Evolutionary conservation across 1,140 invertebrate genomes (phyloP).

Genomic region (Zaprionus vittiger): DNA sequence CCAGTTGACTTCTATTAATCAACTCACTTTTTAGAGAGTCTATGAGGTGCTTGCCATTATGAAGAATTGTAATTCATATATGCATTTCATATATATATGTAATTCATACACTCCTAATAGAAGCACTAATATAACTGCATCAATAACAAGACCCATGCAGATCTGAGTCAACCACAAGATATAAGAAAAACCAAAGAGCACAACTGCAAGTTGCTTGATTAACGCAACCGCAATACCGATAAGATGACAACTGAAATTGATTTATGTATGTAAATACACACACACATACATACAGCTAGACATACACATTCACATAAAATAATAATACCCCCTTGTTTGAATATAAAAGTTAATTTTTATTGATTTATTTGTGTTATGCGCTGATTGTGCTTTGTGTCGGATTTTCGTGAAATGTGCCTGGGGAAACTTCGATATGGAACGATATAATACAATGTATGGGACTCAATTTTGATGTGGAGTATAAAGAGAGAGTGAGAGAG

Average conservation of each 20-base stretch:
- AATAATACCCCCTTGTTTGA: not conserved
- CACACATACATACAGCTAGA: not conserved
- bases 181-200: not conserved
- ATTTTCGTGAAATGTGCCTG: constrained; percentile 50
- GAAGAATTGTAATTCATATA: not conserved
- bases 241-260: constrained; percentile 13
- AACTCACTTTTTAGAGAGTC: not conserved
- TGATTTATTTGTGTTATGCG: constrained; percentile 34
- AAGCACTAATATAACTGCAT: not conserved
- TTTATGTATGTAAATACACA: constrained; percentile 10
- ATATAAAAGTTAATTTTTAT: constrained; percentile 9
- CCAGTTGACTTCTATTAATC: not conserved
- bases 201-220: constrained; percentile 3
- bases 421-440: not conserved
- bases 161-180: not conserved
- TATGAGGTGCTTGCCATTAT: not conserved
- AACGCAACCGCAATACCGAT: constrained; percentile 23
- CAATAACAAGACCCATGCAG: not conserved
- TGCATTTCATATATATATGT: no score
- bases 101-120: no score
- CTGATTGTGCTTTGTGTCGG: constrained; percentile 55
- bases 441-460: not conserved
- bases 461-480: no score
- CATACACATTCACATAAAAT: not conserved
- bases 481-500: not conserved